These are phyloP conservation scores for Ambastaia sidthimunki DNA, from an alignment of 2,797 vertebrate genomes.

Conservation along the genomic window DNA sequence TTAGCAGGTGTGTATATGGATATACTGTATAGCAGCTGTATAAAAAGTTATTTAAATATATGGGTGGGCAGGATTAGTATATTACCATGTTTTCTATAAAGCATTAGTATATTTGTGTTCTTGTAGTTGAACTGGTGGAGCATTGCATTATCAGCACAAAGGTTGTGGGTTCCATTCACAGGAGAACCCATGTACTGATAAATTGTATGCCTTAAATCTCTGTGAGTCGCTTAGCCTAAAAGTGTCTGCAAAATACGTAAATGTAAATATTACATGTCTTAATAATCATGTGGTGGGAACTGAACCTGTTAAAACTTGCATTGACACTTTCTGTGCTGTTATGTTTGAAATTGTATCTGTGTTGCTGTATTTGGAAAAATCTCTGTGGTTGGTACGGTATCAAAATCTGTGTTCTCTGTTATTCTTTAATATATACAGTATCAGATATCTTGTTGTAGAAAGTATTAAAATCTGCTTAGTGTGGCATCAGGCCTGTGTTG, in stretches of 20 bases:
- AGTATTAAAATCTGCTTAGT: constrained; percentile 6
- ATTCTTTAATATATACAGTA: not conserved
- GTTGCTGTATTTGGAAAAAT: not conserved
- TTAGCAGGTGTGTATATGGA: constrained; percentile 44
- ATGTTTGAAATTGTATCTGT: constrained; percentile 10
- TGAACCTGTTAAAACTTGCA: too few relatives aligned
- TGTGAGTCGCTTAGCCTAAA: too few relatives aligned
- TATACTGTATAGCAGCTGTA: constrained; percentile 30
- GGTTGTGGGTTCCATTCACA: too few relatives aligned
- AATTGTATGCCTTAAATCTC: too few relatives aligned
- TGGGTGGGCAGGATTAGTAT: not conserved
- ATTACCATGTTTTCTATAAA: too few relatives aligned
- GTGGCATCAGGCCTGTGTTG: not conserved
- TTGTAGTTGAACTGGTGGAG: too few relatives aligned
- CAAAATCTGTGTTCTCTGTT: not conserved
- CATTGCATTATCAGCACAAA: too few relatives aligned
- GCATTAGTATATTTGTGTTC: too few relatives aligned
- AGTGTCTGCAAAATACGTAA: too few relatives aligned
- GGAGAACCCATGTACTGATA: too few relatives aligned
- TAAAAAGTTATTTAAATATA: constrained; percentile 16
- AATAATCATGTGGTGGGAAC: too few relatives aligned
- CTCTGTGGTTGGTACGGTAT: constrained; percentile 17
- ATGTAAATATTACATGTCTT: too few relatives aligned
- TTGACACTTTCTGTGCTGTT: not conserved
- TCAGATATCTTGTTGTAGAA: not conserved